Evolutionary conservation across 2,888 invertebrate species (phyloP).

Genomic region (Drosophila peninsularis): DNA sequence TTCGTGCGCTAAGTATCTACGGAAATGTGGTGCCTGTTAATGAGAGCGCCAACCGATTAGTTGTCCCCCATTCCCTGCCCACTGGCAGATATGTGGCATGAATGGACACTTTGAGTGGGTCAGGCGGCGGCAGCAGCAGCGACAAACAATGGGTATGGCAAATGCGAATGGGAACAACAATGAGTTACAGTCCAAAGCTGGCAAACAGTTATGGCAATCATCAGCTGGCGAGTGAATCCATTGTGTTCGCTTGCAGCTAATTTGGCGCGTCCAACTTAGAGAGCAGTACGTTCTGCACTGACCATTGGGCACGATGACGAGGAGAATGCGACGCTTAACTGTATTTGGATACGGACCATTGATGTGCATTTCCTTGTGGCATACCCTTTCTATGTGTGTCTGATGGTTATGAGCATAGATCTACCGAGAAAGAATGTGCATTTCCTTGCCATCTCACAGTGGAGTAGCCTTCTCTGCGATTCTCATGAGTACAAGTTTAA

Average conservation of each 20-base stretch:
- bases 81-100: slow-evolving; percentile 27
- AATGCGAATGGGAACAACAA: slow-evolving; percentile 51
- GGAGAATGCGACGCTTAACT: slow-evolving; percentile 27
- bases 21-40: slow-evolving; percentile 59
- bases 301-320: slow-evolving; percentile 29
- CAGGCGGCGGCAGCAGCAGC: slow-evolving; percentile 42
- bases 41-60: slow-evolving; percentile 59
- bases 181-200: slow-evolving; percentile 45
- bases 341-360: slow-evolving; percentile 14
- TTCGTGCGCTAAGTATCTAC: slow-evolving; percentile 63
- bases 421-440: not conserved
- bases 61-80: not conserved
- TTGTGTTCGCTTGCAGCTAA: slow-evolving; percentile 43
- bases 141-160: slow-evolving; percentile 41
- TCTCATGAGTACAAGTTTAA: not conserved
- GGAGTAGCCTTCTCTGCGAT: not conserved
- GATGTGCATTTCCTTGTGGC: slow-evolving; percentile 7
- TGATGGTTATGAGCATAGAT: not conserved
- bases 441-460: not conserved
- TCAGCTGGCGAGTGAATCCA: slow-evolving; percentile 27
- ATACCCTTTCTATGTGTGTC: slow-evolving; percentile 1
- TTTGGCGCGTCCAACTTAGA: slow-evolving; percentile 38
- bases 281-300: slow-evolving; percentile 14
- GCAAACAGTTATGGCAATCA: slow-evolving; percentile 53
- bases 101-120: slow-evolving; percentile 59